Evolutionary conservation across 1,140 invertebrate species (phyloP).

Genomic region (Daktulosphaira vitifoliae): DNA sequence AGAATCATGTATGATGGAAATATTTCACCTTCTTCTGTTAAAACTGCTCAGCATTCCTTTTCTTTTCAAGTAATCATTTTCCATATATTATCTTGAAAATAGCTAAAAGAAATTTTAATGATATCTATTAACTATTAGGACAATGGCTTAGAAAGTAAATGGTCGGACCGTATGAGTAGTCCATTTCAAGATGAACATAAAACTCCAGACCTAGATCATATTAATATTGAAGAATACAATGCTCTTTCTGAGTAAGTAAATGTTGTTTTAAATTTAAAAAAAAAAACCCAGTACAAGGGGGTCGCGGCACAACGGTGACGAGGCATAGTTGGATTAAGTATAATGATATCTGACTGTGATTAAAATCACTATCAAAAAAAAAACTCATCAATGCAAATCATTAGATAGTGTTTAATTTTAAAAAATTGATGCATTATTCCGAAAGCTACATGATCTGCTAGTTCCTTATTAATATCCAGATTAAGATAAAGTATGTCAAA

Average conservation of each 20-base stretch:
- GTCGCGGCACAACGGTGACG: too few species aligned
- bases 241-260: conserved; percentile 30
- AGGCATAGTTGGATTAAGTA: too few species aligned
- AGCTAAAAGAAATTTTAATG: neutral
- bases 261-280: conserved; percentile 11
- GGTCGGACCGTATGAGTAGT: conserved; percentile 24
- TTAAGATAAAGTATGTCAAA: too few species aligned
- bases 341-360: too few species aligned
- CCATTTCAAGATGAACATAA: neutral
- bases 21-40: conserved; percentile 17
- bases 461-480: too few species aligned
- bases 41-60: conserved; percentile 8
- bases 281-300: too few species aligned
- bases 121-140: neutral
- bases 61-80: conserved; percentile 2
- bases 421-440: too few species aligned
- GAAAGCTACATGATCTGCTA: too few species aligned
- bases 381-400: too few species aligned
- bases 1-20: conserved; percentile 4
- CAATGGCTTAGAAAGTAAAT: conserved; percentile 12
- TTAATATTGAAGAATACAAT: conserved; percentile 20
- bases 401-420: too few species aligned
- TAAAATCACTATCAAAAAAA: too few species aligned
- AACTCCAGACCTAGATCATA: conserved; percentile 17
- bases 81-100: neutral